These are phyloP conservation scores for Chrysogorgia sp. DNA, from an alignment of 92 coral and sea anemone genomes.

Conservation along the genomic window DNA sequence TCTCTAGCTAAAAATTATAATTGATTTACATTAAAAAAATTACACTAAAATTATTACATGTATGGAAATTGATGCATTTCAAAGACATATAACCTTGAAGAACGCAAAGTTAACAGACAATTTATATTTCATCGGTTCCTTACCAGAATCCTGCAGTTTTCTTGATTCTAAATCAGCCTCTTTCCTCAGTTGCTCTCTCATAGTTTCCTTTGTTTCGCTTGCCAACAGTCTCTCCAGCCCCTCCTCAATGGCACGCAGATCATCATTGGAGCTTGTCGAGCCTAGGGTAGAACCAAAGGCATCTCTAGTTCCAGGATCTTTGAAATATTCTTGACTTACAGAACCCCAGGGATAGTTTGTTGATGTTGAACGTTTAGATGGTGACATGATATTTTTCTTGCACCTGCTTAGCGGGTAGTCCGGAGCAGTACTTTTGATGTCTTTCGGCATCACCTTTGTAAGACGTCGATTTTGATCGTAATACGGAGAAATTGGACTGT, in stretches of 20 bases:
- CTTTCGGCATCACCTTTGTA: slow-evolving; percentile 1
- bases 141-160: slow-evolving; percentile 12
- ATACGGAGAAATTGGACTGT: no score
- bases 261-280: slow-evolving; percentile 32
- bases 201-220: not conserved
- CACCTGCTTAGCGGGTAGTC: not conserved
- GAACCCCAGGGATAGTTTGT: not conserved
- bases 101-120: no score
- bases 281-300: not conserved
- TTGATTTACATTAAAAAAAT: no score
- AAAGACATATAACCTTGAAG: no score
- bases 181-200: not conserved
- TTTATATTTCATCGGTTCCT: no score
- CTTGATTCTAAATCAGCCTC: not conserved
- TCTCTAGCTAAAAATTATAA: no score
- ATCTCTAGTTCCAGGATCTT: not conserved
- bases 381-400: not conserved
- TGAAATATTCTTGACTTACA: not conserved
- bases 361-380: not conserved
- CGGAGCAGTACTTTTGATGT: not conserved
- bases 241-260: slow-evolving; percentile 34
- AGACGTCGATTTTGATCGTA: no score
- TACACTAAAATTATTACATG: no score
- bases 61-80: no score
- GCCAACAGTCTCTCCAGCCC: slow-evolving; percentile 19